Conservation (phyloP, 1,140 invertebrate genomes). For the Drosophila arizonae region DNA sequence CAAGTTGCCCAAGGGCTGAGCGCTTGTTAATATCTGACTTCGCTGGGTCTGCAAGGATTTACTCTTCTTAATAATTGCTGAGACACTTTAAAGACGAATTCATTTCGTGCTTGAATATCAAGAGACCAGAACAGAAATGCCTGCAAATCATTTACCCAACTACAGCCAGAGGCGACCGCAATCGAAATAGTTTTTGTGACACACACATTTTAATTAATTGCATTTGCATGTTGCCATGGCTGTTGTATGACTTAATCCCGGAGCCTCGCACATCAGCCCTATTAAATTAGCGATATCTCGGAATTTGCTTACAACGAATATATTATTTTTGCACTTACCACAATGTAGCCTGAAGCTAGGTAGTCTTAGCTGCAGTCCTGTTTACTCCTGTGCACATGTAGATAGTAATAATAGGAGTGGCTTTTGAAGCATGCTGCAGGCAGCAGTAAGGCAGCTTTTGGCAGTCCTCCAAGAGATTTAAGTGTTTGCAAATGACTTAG, state of each 20-base stretch:
- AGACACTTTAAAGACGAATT: too few relatives aligned
- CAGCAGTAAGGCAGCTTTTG: neutral
- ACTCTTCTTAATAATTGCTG: neutral
- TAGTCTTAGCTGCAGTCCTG: neutral
- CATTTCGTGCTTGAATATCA: too few relatives aligned
- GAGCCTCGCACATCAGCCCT: constrained; percentile 15
- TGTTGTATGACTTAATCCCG: neutral
- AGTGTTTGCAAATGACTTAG: constrained; percentile 15
- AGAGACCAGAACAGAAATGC: too few relatives aligned
- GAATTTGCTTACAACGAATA: constrained; percentile 43
- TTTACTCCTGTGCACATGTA: neutral
- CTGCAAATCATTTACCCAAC: neutral
- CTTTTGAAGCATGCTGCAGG: neutral
- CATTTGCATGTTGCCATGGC: neutral
- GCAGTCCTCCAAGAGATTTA: constrained; percentile 23
- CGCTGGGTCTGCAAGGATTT: neutral
- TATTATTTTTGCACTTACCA: constrained; percentile 35
- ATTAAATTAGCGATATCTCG: constrained; percentile 46
- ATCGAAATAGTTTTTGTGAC: neutral
- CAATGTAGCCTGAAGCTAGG: constrained; percentile 2
- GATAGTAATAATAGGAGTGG: neutral
- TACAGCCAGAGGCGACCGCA: neutral
- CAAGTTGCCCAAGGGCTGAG: neutral
- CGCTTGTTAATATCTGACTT: too few relatives aligned
- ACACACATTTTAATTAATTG: constrained; percentile 3